These are phyloP conservation scores for Lagria hirta DNA, from an alignment of 2,888 invertebrate species.

Conservation along the genomic window DNA sequence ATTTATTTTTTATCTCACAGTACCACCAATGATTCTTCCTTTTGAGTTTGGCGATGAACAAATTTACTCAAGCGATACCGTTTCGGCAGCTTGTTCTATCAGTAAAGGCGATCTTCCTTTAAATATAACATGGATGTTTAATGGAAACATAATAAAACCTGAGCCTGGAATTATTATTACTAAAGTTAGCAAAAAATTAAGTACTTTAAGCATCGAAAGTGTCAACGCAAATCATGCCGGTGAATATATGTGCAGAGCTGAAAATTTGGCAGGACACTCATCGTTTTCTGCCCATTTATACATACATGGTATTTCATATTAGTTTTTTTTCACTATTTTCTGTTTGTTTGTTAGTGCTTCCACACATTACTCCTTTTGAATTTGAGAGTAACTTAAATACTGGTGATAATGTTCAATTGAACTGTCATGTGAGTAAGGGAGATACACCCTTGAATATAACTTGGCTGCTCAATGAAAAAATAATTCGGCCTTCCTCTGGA, in stretches of 20 bases:
- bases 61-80: constrained; percentile 73
- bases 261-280: constrained; percentile 60
- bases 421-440: constrained; percentile 69
- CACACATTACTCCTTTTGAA: constrained; percentile 68
- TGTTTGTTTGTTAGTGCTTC: constrained; percentile 53
- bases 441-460: constrained; percentile 70
- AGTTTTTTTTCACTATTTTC: constrained; percentile 13
- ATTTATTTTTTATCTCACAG: constrained; percentile 54
- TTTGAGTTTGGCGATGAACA: constrained; percentile 63
- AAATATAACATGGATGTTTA: constrained; percentile 74
- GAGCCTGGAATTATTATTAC: constrained; percentile 43
- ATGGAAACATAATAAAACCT: constrained; percentile 58
- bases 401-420: constrained; percentile 66
- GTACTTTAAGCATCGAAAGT: constrained; percentile 61
- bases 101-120: constrained; percentile 75
- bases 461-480: constrained; percentile 69
- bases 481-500: constrained; percentile 59
- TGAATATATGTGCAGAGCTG: constrained; percentile 72
- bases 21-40: constrained; percentile 59
- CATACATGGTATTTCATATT: constrained; percentile 23
- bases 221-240: constrained; percentile 67
- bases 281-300: constrained; percentile 57
- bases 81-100: constrained; percentile 68
- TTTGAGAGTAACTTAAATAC: constrained; percentile 68
- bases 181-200: constrained; percentile 54